Base-by-base conservation (phyloP, 2,113 vertebrate genomes). In the Percina caprodes region DNA sequence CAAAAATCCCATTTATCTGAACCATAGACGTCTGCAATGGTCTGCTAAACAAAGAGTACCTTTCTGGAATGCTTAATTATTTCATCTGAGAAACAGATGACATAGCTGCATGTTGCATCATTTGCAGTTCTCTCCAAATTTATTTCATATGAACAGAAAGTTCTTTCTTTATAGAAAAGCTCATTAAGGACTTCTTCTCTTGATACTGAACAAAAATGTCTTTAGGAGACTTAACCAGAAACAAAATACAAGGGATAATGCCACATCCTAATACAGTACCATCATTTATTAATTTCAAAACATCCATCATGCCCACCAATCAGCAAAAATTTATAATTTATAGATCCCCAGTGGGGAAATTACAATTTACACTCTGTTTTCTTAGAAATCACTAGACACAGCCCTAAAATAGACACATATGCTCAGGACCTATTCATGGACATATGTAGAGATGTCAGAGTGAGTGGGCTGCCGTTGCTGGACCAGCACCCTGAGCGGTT, bases 1-100 rank as follows among this genome's bases (percentile, higher is more conserved):
- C 46, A 77, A 54, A 54, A 84, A 73, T 87, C 66, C 55, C 76
- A 82, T 87, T 84, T 73, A 91, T 91, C 72, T 74, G 77, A 86
- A 66, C 69, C 65, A 11, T 71, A 84, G 75, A 82, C 65, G 63
- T 77, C 58, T 77, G 77, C 76, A 87, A 83, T 65, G 78, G 72
- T 86, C 82, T 33, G 39, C 80, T 84, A 39, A 84, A 88, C 85
- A 92, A 89, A 88, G 82, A 80, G 45, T 15, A 63, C 51, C 71
- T 86, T 58, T 69, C 10, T 74, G 66, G 75, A 89, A 82, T 77
- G 74, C 51, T 46, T 79, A 82, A 88, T 90, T 82, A 82, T 87
- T 87, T 79, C 30, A 62, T 81, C 66, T 49, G 51, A 88, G 55
- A 69, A 75, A 75, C 18, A 78, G 48, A 86, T 73, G 24, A 76